These are phyloP conservation scores for Ataeniobius toweri DNA, from an alignment of 2,797 vertebrate species.

Conservation along the genomic window DNA sequence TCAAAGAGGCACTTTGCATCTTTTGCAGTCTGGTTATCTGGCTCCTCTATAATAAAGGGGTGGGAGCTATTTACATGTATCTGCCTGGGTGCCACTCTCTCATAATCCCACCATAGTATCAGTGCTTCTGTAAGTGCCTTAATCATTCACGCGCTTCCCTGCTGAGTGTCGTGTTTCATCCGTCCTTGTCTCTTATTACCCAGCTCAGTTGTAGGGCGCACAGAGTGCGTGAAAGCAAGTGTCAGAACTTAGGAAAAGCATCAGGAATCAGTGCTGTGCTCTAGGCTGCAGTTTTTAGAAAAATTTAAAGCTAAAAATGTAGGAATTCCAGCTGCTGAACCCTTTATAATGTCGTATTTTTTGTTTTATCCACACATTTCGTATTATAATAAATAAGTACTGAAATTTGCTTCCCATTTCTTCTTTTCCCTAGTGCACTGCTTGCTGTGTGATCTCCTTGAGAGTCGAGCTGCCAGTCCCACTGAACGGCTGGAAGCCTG, in stretches of 20 bases:
- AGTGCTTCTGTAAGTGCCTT: constrained; percentile 59
- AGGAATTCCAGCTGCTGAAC: not conserved
- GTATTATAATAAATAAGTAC: constrained; percentile 16
- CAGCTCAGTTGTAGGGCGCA: constrained; percentile 54
- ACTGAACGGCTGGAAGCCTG: constrained; percentile 71
- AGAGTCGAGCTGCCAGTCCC: constrained; percentile 70
- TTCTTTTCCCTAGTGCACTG: constrained; percentile 40
- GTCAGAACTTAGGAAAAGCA: constrained; percentile 19
- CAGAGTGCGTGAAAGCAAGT: constrained; percentile 48
- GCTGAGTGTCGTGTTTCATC: constrained; percentile 72
- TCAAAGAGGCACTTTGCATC: not conserved
- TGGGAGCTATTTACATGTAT: constrained; percentile 1
- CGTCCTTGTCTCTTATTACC: constrained; percentile 72
- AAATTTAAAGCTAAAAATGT: not conserved
- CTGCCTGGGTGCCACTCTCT: not conserved
- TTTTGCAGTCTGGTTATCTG: not conserved
- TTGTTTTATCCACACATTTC: not conserved
- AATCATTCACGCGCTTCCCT: constrained; percentile 64
- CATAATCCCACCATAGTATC: constrained; percentile 35
- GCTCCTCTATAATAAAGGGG: not conserved
- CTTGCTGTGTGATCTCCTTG: constrained; percentile 68
- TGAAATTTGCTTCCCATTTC: constrained; percentile 10
- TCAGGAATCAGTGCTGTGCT: constrained; percentile 1
- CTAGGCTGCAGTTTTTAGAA: not conserved
- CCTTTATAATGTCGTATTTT: not conserved